Evolutionary conservation across 1,140 invertebrate species (phyloP).

Genomic region (Habropoda laboriosa): DNA sequence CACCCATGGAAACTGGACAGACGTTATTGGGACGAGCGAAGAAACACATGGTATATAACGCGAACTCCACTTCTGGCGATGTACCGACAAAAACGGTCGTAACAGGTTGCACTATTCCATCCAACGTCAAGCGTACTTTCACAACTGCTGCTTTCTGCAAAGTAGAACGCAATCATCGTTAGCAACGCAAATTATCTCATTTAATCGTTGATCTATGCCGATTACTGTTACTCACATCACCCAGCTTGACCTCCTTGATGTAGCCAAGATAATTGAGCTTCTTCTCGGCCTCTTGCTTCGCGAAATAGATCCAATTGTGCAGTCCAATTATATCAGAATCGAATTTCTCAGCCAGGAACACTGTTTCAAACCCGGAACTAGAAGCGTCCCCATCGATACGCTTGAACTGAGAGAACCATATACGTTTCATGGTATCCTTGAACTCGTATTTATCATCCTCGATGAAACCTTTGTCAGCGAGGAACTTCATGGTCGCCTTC

Average conservation of each 20-base stretch:
- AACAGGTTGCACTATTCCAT: slow-evolving; percentile 81
- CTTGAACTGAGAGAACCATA: slow-evolving; percentile 84
- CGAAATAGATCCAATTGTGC: slow-evolving; percentile 85
- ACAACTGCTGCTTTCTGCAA: slow-evolving; percentile 81
- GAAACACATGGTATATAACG: slow-evolving; percentile 86
- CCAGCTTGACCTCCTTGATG: slow-evolving; percentile 79
- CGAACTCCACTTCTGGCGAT: slow-evolving; percentile 88
- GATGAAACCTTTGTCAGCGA: slow-evolving; percentile 82
- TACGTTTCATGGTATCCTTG: slow-evolving; percentile 80
- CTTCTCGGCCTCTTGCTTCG: slow-evolving; percentile 82
- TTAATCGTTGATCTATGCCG: not conserved
- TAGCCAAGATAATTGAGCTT: slow-evolving; percentile 84
- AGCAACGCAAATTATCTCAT: not conserved
- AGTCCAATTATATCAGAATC: slow-evolving; percentile 83
- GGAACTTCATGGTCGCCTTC: slow-evolving; percentile 83
- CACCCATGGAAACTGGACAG: slow-evolving; percentile 80
- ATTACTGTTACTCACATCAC: slow-evolving; percentile 74
- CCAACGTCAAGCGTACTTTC: slow-evolving; percentile 82
- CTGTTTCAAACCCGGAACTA: slow-evolving; percentile 84
- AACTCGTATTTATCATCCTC: slow-evolving; percentile 80
- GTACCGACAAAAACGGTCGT: slow-evolving; percentile 86
- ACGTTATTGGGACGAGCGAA: slow-evolving; percentile 81
- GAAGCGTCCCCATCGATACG: slow-evolving; percentile 80
- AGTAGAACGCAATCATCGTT: slow-evolving; percentile 32
- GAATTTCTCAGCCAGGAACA: slow-evolving; percentile 84